Evolutionary conservation across 2,797 vertebrate species (phyloP).

Genomic region (Pygocentrus nattereri): DNA sequence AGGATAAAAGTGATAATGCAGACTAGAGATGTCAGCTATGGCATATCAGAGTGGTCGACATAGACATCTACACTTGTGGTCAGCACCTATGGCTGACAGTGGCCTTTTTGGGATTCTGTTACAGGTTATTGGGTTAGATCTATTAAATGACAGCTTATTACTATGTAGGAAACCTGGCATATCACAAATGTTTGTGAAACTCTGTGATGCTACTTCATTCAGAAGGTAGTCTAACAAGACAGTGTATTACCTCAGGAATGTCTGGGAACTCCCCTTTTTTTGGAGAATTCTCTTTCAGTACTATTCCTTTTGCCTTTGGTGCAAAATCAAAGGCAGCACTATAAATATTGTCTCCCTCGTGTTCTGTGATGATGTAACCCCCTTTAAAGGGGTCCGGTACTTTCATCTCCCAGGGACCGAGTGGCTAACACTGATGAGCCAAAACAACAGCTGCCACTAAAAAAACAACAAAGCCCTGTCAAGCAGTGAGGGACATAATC

Average conservation of each 20-base stretch:
- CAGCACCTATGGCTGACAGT: too few relatives aligned
- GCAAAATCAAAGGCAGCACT: constrained; percentile 74
- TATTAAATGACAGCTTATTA: neutral
- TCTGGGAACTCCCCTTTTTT: constrained; percentile 2
- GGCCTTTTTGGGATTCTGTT: neutral
- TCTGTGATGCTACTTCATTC: neutral
- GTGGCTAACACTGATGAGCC: constrained; percentile 45
- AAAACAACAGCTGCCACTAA: constrained; percentile 84
- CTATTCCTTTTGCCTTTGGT: constrained; percentile 6
- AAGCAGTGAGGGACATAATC: constrained; percentile 64
- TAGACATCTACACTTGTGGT: neutral
- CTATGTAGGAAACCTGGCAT: neutral
- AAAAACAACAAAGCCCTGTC: constrained; percentile 79
- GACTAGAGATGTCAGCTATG: neutral
- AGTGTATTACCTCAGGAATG: neutral
- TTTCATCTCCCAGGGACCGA: constrained; percentile 77
- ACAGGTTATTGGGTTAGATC: neutral
- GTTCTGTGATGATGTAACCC: constrained; percentile 70
- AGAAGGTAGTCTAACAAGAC: neutral
- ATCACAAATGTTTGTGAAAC: neutral
- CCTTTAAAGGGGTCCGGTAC: constrained; percentile 69
- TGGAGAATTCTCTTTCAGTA: constrained; percentile 7
- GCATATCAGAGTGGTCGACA: neutral
- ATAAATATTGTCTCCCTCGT: constrained; percentile 76
- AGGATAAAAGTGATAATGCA: neutral